Evolutionary conservation across 2,888 invertebrate genomes (phyloP).

Genomic region (Boloria euphrosyne): DNA sequence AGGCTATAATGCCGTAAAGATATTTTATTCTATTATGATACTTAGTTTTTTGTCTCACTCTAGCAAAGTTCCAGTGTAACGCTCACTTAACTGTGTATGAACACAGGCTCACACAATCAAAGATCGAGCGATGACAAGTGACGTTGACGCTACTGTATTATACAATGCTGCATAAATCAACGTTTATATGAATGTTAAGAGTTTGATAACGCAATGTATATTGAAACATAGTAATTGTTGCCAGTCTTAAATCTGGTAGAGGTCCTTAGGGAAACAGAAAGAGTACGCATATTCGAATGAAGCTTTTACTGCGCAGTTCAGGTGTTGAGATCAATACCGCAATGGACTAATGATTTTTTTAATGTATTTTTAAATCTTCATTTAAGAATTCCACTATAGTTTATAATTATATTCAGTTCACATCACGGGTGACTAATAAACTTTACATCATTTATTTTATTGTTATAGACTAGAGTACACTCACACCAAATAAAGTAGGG

Average conservation of each 20-base stretch:
- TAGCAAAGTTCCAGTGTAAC: slow-evolving; percentile 13
- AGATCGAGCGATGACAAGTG: background rate
- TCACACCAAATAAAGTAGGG: too few relatives aligned
- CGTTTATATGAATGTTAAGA: too few relatives aligned
- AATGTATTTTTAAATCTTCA: background rate
- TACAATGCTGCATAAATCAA: slow-evolving; percentile 20
- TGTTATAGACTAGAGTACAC: too few relatives aligned
- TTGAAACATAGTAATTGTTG: slow-evolving; percentile 12
- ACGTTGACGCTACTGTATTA: slow-evolving; percentile 14
- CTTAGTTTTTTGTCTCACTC: slow-evolving; percentile 18
- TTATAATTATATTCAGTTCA: too few relatives aligned
- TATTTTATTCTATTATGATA: background rate
- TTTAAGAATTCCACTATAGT: too few relatives aligned
- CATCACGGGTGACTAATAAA: too few relatives aligned
- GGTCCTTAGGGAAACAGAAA: background rate
- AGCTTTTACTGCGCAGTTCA: slow-evolving; percentile 37
- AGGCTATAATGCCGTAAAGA: slow-evolving; percentile 17
- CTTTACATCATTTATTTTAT: too few relatives aligned
- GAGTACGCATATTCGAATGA: slow-evolving; percentile 21
- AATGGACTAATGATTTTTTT: slow-evolving; percentile 9
- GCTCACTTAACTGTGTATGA: slow-evolving; percentile 16
- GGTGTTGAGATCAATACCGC: slow-evolving; percentile 34
- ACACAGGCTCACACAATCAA: slow-evolving; percentile 26
- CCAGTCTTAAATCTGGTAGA: slow-evolving; percentile 9
- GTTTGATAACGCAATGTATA: slow-evolving; percentile 27